phyloP scores from a whole-genome alignment of 2,797 vertebrate genomes.

The Sorex maritimensis region DNA sequence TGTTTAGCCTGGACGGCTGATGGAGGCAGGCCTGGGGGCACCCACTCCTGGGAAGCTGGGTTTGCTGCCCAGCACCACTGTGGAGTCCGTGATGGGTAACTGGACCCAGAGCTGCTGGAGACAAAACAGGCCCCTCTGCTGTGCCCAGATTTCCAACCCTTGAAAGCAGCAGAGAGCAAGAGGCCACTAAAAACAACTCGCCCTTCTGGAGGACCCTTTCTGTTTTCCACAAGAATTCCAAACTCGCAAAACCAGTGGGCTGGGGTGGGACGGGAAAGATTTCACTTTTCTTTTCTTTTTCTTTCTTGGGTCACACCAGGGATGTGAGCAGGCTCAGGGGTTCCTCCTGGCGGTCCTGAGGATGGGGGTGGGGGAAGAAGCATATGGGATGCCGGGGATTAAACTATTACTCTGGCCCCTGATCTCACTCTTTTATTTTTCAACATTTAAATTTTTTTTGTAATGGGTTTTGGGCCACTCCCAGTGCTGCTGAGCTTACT shows the following conservation, averaged over 20 bases:
- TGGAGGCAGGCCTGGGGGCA: not conserved
- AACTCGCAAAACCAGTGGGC: slow-evolving; percentile 6
- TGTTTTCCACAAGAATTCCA: not conserved
- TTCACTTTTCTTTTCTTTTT: too few relatives aligned
- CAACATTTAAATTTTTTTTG: too few relatives aligned
- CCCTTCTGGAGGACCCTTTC: slow-evolving; percentile 11
- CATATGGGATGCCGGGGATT: too few relatives aligned
- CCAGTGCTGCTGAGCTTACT: too few relatives aligned
- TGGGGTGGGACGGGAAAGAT: too few relatives aligned
- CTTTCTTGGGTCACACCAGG: too few relatives aligned
- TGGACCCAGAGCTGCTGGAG: not conserved
- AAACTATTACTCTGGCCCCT: too few relatives aligned
- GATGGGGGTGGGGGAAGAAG: too few relatives aligned
- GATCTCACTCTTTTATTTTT: too few relatives aligned
- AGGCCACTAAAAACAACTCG: not conserved
- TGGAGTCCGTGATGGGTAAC: not conserved
- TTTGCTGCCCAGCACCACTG: not conserved
- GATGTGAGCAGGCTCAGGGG: too few relatives aligned
- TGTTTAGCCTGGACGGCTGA: not conserved
- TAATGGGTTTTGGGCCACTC: too few relatives aligned
- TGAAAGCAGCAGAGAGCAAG: slow-evolving; percentile 23
- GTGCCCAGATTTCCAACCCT: not conserved
- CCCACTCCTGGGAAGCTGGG: not conserved
- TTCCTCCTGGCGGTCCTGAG: too few relatives aligned
- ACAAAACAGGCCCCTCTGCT: not conserved